Conservation (phyloP, 2,888 invertebrate species). For the Galerucella nymphaeae region DNA sequence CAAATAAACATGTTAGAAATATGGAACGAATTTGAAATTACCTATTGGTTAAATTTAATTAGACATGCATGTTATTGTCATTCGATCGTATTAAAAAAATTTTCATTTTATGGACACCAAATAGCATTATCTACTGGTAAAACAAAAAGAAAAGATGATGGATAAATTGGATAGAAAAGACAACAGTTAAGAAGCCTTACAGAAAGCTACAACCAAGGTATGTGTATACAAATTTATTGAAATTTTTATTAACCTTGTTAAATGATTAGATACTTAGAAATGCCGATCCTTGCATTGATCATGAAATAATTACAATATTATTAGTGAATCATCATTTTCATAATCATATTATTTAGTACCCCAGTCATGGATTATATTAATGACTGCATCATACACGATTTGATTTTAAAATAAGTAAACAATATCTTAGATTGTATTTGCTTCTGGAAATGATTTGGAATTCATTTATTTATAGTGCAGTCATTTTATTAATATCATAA, state of each 20-base stretch:
- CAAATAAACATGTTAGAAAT: conserved; percentile 7
- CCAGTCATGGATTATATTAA: conserved; percentile 2
- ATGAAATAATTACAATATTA: background rate
- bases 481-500: too few relatives aligned
- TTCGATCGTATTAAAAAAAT: background rate
- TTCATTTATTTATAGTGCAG: too few relatives aligned
- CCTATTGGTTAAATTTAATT: background rate
- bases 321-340: background rate
- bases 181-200: too few relatives aligned
- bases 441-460: too few relatives aligned
- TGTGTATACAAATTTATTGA: background rate
- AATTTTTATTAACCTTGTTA: background rate
- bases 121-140: background rate
- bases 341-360: background rate
- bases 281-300: background rate
- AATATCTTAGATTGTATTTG: too few relatives aligned
- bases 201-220: too few relatives aligned
- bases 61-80: conserved; percentile 10
- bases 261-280: background rate
- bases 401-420: background rate
- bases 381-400: background rate
- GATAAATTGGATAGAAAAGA: too few relatives aligned
- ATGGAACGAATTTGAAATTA: background rate
- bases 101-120: background rate
- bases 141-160: background rate